phyloP scores from a whole-genome alignment of 1,140 invertebrate species.

The Rhyzopertha dominica region DNA sequence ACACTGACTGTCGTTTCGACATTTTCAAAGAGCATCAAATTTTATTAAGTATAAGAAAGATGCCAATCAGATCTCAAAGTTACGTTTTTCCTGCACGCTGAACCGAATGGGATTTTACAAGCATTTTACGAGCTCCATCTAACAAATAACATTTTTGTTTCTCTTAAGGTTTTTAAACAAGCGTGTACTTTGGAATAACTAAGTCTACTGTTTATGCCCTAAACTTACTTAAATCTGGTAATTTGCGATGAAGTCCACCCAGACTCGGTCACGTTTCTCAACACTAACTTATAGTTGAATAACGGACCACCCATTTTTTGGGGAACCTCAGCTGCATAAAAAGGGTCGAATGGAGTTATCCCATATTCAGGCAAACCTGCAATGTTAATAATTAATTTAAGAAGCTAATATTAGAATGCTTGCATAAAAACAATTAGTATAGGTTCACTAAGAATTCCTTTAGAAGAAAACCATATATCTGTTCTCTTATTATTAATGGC shows the following conservation, averaged over 20 bases:
- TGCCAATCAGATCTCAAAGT: neutral
- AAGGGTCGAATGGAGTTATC: constrained; percentile 71
- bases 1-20: no score
- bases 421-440: constrained; percentile 6
- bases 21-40: no score
- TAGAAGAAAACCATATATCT: neutral
- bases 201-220: no score
- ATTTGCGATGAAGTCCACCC: constrained; percentile 73
- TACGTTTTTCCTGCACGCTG: neutral
- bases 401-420: constrained; percentile 4
- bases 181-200: neutral
- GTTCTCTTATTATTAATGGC: neutral
- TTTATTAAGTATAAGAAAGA: neutral
- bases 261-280: constrained; percentile 66
- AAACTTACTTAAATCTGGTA: constrained; percentile 63
- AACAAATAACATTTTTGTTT: neutral
- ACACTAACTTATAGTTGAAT: constrained; percentile 63
- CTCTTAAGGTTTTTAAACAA: neutral
- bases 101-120: neutral
- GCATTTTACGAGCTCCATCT: neutral
- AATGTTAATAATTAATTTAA: constrained; percentile 28
- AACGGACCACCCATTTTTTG: constrained; percentile 56
- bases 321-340: constrained; percentile 61
- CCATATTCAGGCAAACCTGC: constrained; percentile 65
- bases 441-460: neutral